Conservation (phyloP, 2,797 vertebrate species). For the Leptodactylus fallax region DNA sequence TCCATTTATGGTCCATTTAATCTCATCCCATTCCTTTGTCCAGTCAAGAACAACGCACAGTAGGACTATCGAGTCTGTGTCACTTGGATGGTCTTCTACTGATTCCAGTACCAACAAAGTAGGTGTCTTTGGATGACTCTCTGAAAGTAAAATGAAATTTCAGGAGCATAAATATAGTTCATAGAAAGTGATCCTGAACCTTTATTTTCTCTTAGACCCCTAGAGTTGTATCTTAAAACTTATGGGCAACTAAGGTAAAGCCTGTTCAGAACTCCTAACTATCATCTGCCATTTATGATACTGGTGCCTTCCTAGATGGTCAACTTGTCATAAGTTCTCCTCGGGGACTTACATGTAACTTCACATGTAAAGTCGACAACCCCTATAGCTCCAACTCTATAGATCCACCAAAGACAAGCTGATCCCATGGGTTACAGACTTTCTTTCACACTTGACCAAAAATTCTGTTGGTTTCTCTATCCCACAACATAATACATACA, state of each 20-base stretch:
- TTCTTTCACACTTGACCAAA: not conserved
- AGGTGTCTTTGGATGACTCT: not conserved
- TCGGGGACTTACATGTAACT: no score
- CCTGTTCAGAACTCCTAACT: not conserved
- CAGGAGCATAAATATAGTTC: not conserved
- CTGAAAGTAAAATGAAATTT: not conserved
- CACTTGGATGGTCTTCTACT: not conserved
- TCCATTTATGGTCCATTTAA: slow-evolving; percentile 23
- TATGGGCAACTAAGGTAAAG: not conserved
- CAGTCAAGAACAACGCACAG: slow-evolving; percentile 29
- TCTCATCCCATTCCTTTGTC: not conserved
- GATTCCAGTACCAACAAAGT: not conserved
- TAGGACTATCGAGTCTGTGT: not conserved
- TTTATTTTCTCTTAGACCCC: not conserved
- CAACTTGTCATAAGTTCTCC: not conserved
- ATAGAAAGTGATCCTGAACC: not conserved
- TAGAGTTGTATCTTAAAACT: not conserved
- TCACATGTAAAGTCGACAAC: no score
- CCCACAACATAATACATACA: not conserved
- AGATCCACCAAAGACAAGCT: not conserved
- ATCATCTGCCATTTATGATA: not conserved
- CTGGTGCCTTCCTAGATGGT: not conserved
- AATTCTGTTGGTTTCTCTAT: not conserved
- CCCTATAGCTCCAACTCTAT: not conserved
- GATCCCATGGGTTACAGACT: not conserved